These are phyloP conservation scores for Saccopteryx leptura DNA, from an alignment of 2,113 vertebrate genomes.

Conservation along the genomic window DNA sequence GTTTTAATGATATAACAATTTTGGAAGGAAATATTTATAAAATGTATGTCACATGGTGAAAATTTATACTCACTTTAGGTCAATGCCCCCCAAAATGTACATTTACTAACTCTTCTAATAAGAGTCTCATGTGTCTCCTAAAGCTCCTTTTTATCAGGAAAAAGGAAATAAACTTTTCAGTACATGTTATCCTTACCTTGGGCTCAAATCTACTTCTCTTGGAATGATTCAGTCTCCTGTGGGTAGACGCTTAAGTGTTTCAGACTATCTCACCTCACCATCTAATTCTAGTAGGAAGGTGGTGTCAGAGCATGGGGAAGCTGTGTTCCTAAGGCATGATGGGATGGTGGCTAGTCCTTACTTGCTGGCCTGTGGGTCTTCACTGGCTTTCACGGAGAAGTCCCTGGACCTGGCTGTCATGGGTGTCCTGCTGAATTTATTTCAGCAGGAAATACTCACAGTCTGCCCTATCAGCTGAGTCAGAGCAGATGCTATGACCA, in stretches of 20 bases:
- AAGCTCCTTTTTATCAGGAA: not conserved
- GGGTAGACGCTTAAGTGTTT: not conserved
- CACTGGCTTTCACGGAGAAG: not conserved
- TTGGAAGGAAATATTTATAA: conserved; percentile 30
- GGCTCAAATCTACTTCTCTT: not conserved
- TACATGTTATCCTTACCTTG: not conserved
- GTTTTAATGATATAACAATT: not conserved
- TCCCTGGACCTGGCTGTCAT: not conserved
- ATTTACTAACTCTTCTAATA: not conserved
- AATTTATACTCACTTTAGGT: not conserved
- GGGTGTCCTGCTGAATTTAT: not conserved
- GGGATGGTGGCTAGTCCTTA: not conserved
- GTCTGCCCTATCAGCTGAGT: not conserved
- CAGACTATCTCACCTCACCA: not conserved
- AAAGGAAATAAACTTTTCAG: not conserved
- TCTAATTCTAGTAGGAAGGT: not conserved
- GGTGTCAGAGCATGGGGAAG: not conserved
- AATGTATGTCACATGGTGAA: not conserved
- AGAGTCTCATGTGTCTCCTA: not conserved
- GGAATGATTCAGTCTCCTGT: not conserved
- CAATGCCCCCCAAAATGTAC: not conserved
- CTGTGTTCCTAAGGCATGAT: not conserved
- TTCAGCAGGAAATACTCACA: not conserved
- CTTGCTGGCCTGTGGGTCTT: not conserved
- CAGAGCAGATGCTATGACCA: not conserved